A percentile compares a stretch with the other conserved stretches of the same genome.
Conservation (phyloP, 2,113 vertebrate genomes). For the Ahaetulla prasina region DNA sequence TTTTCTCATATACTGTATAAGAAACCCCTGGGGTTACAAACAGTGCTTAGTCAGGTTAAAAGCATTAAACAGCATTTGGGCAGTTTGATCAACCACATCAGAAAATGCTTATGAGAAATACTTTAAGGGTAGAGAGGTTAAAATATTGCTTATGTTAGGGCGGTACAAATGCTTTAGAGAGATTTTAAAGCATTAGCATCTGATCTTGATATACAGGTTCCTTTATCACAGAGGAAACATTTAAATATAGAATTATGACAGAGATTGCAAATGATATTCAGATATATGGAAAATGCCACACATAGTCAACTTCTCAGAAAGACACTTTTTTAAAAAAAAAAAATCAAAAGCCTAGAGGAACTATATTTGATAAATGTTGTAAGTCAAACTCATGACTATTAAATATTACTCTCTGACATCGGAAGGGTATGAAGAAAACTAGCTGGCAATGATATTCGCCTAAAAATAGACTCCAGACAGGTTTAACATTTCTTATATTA, state of each 20-base stretch:
- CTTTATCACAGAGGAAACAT: background rate
- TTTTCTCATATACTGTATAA: background rate
- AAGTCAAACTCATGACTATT: background rate
- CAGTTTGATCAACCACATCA: background rate
- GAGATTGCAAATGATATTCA: background rate
- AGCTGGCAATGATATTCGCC: accelerated
- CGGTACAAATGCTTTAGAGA: background rate
- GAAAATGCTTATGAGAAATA: background rate
- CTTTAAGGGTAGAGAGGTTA: background rate
- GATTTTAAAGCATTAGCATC: background rate
- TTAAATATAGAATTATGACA: background rate
- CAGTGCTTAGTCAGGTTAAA: background rate
- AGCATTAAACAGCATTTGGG: background rate
- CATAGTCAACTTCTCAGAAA: accelerated
- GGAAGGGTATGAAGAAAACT: background rate
- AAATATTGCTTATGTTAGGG: background rate
- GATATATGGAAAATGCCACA: background rate
- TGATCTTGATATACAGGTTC: accelerated
- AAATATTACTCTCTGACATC: background rate
- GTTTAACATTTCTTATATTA: background rate
- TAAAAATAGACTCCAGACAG: background rate
- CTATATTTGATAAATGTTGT: accelerated
- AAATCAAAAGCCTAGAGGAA: background rate
- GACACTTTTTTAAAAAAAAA: accelerated
- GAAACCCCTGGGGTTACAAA: background rate